Conservation (phyloP, 2,797 vertebrate species). For the Argentina silus region DNA sequence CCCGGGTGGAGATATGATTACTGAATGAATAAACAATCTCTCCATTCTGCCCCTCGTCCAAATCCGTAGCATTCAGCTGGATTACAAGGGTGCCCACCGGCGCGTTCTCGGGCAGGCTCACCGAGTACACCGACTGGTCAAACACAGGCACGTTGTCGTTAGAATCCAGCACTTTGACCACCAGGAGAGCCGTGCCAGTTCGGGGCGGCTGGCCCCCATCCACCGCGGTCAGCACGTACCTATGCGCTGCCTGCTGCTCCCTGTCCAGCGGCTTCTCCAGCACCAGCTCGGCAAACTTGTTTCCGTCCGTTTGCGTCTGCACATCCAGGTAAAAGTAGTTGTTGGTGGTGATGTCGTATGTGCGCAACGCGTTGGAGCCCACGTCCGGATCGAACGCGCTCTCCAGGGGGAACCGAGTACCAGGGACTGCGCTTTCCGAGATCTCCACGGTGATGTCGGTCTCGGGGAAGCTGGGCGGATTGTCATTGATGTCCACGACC, state of each 20-base stretch:
- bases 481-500: constrained; percentile 97
- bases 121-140: constrained; percentile 91
- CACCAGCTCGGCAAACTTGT: constrained; percentile 94
- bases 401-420: constrained; percentile 95
- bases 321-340: constrained; percentile 94
- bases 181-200: constrained; percentile 94
- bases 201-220: constrained; percentile 94
- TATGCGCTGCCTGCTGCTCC: constrained; percentile 95
- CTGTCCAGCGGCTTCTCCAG: constrained; percentile 92
- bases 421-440: constrained; percentile 93
- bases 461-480: constrained; percentile 93
- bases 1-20: constrained; percentile 90
- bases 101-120: constrained; percentile 90
- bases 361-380: constrained; percentile 93
- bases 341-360: constrained; percentile 95
- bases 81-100: constrained; percentile 90
- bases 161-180: constrained; percentile 93
- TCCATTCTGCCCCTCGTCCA: constrained; percentile 93
- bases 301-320: constrained; percentile 95
- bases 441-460: constrained; percentile 96
- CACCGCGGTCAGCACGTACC: constrained; percentile 96
- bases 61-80: constrained; percentile 94
- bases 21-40: constrained; percentile 96
- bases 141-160: constrained; percentile 98
- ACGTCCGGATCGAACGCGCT: constrained; percentile 97